phyloP scores from a whole-genome alignment of 1,140 invertebrate species.

The Drosophila tropicalis region DNA sequence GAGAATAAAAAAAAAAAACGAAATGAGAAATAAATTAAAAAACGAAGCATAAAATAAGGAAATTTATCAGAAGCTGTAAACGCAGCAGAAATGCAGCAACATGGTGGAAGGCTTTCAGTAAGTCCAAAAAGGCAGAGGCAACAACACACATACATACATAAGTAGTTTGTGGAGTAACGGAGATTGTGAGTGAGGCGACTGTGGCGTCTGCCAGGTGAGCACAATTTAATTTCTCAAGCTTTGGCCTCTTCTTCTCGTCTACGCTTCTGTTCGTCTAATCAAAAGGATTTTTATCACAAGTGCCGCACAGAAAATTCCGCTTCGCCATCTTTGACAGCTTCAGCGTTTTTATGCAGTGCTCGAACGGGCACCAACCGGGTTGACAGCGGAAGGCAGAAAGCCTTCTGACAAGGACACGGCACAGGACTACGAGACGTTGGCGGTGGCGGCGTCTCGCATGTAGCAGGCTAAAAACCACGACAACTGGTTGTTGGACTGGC shows the following conservation, averaged over 20 bases:
- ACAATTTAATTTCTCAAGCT: conserved; percentile 79
- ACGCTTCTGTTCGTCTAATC: conserved; percentile 53
- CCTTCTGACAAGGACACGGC: conserved; percentile 68
- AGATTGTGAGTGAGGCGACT: background rate
- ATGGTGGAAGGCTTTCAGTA: conserved; percentile 1
- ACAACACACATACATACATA: background rate
- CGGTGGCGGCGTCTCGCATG: conserved; percentile 43
- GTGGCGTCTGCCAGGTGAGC: conserved; percentile 69
- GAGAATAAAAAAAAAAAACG: conserved; percentile 25
- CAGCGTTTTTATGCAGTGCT: conserved; percentile 51
- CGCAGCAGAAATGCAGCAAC: conserved; percentile 65
- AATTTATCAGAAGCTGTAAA: conserved; percentile 70
- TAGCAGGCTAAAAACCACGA: conserved; percentile 59
- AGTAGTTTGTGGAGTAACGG: background rate
- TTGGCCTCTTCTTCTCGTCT: conserved; percentile 24
- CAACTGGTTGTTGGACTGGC: conserved; percentile 30
- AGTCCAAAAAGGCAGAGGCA: background rate
- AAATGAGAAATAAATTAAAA: conserved; percentile 69
- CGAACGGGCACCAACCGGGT: conserved; percentile 21
- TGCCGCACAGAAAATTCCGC: conserved; percentile 24
- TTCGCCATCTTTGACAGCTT: conserved; percentile 45
- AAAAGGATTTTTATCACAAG: conserved; percentile 78
- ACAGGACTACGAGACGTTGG: conserved; percentile 31
- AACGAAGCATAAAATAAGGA: conserved; percentile 79
- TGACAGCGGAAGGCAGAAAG: conserved; percentile 50